phyloP scores from a whole-genome alignment of 2,113 vertebrate species.

The Phalacrocorax aristotelis region DNA sequence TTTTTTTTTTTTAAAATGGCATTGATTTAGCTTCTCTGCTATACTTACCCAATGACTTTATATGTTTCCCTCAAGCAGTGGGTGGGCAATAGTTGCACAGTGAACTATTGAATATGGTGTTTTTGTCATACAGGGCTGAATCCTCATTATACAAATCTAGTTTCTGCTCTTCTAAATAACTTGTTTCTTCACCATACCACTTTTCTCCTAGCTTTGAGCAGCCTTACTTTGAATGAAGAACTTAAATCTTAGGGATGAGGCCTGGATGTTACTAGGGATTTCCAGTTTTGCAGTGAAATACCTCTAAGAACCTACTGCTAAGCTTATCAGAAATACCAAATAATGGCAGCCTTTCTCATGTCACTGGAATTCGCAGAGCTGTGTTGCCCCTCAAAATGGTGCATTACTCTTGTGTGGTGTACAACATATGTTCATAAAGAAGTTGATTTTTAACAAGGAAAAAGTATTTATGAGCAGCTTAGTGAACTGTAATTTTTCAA shows the following conservation, averaged over 20 bases:
- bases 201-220: not conserved
- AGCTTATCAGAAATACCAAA: not conserved
- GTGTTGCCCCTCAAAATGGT: not conserved
- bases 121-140: not conserved
- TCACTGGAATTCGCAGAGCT: not conserved
- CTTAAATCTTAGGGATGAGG: not conserved
- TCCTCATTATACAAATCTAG: not conserved
- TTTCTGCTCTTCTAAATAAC: not conserved
- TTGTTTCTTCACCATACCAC: not conserved
- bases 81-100: not conserved
- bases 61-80: not conserved
- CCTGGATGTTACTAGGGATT: not conserved
- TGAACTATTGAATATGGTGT: not conserved
- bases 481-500: not conserved
- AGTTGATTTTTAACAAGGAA: not conserved
- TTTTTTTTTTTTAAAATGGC: not conserved
- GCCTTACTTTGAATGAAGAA: not conserved
- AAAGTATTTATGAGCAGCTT: not conserved
- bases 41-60: not conserved
- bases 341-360: not conserved
- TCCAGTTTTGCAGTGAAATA: not conserved
- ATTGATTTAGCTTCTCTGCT: not conserved
- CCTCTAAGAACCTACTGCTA: not conserved
- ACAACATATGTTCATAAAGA: not conserved
- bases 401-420: not conserved